A percentile compares a stretch with the other conserved stretches of the same genome.
Conservation (phyloP, 2,888 invertebrate species). For the Ophonus ardosiacus region DNA sequence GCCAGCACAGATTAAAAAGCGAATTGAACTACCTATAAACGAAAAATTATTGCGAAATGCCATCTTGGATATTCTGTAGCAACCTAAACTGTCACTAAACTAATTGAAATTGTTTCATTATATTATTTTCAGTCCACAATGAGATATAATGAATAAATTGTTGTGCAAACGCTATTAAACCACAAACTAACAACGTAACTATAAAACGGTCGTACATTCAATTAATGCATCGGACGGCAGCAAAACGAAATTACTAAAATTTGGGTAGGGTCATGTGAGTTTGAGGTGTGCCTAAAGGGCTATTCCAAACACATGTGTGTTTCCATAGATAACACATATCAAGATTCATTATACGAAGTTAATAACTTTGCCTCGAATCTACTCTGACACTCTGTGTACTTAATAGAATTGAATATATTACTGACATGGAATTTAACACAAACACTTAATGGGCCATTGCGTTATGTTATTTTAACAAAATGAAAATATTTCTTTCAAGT, state of each 20-base stretch:
- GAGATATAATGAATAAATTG: constrained; percentile 1
- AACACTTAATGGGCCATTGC: too few species aligned
- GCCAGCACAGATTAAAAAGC: too few species aligned
- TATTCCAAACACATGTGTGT: constrained; percentile 34
- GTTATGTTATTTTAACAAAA: too few species aligned
- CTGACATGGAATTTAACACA: too few species aligned
- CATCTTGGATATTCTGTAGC: too few species aligned
- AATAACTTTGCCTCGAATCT: constrained; percentile 4
- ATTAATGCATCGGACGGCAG: constrained; percentile 8
- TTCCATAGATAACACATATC: constrained; percentile 28
- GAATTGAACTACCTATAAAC: too few species aligned
- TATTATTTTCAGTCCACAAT: background rate
- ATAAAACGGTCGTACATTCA: constrained; percentile 25
- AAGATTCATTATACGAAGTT: constrained; percentile 21
- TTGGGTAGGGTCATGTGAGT: background rate
- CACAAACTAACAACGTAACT: constrained; percentile 14
- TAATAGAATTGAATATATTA: background rate
- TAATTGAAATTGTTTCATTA: background rate
- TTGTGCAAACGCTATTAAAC: background rate
- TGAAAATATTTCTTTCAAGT: too few species aligned
- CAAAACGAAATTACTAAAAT: constrained; percentile 38
- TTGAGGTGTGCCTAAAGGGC: background rate
- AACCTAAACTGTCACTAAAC: constrained; percentile 36
- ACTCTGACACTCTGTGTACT: constrained; percentile 1
- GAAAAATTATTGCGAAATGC: too few species aligned